Percentiles rank a stretch among this genome's conserved stretches.
Evolutionary conservation across 2,888 invertebrate species (phyloP).

Genomic region (Calameuta idolon): DNA sequence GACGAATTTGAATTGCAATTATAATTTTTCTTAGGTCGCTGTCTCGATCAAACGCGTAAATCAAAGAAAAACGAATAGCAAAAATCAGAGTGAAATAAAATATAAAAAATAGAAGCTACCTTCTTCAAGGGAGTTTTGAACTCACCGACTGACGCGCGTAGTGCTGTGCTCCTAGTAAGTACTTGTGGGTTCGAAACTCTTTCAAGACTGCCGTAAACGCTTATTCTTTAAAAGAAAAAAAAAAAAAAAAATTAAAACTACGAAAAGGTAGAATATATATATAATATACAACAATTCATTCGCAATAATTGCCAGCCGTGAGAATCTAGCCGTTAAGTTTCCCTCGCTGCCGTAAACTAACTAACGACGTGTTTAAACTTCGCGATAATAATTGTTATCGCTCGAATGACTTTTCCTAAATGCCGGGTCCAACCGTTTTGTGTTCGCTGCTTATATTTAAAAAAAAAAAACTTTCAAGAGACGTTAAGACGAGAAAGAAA

Average conservation of each 20-base stretch:
- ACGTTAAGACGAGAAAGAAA: not conserved
- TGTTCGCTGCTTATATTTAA: not conserved
- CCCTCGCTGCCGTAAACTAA: not conserved
- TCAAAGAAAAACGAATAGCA: not conserved
- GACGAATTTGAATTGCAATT: not conserved
- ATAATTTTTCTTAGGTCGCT: not conserved
- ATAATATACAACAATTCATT: not conserved
- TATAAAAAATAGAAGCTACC: slow-evolving; percentile 16
- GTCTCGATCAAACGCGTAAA: not conserved
- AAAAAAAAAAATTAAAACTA: not conserved
- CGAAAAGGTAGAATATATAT: not conserved
- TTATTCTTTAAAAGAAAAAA: slow-evolving; percentile 25
- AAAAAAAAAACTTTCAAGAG: not conserved
- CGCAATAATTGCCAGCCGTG: slow-evolving; percentile 25
- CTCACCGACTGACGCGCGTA: slow-evolving; percentile 35
- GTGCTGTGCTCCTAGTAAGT: slow-evolving; percentile 18
- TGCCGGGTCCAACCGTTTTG: not conserved
- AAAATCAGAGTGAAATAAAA: slow-evolving; percentile 1
- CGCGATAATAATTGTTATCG: not conserved
- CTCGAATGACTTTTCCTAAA: not conserved
- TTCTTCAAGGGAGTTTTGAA: slow-evolving; percentile 30
- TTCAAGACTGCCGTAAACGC: slow-evolving; percentile 49
- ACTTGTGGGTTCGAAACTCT: slow-evolving; percentile 36
- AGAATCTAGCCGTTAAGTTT: not conserved
- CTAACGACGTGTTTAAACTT: not conserved